Base-by-base conservation (phyloP, 2,888 invertebrate genomes). In the Lutraria lutraria region DNA sequence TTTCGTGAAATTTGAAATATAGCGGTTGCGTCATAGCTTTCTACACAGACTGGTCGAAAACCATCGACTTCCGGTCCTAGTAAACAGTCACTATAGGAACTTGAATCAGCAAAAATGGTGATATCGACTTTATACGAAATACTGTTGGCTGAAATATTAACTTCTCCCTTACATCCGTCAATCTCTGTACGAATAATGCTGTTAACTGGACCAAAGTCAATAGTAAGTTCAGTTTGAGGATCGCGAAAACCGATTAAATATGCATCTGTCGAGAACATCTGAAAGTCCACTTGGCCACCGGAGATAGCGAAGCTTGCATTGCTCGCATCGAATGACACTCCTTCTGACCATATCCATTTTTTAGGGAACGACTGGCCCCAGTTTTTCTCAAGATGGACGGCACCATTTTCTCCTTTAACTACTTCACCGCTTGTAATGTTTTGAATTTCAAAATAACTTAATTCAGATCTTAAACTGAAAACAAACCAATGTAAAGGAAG, bases 401-500 rank as follows among this genome's bases (percentile, higher is more conserved):
- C 87, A 15, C 93, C 94, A 68, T 88, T 85, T 0, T 79, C 79
- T 3, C 91, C 93, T 13, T 34, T 25, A 1, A 82, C 54, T 0
- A 81, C 82, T 31, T 89, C 81, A 6, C 93, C 92, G 6, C 82
- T 92, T 12, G 84, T 88, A 1, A 53, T 53, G 83, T 94, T 92
- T 21, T 56, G 87, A 34, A 93, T 87, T n/a, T 90, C 86, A 86
- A 94, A 95, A 3, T 82, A 86, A 0, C 60, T 85, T 0, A 95
- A 89, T 2, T 88, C 88, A 0, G 95, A 95, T 53, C 93, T 84
- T 12, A 94, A 83, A 87, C 95, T 95, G 85, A 94, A 95, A 15
- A 95, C 95, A 89, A 95, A 95, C 95, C 95, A 95, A 85, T 94
- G 93, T 0, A 95, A 84, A 19, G 95, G 95, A 16, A 95, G 79